Evolutionary conservation across 1,140 invertebrate species (phyloP).

Genomic region (Sesamia nonagrioides): DNA sequence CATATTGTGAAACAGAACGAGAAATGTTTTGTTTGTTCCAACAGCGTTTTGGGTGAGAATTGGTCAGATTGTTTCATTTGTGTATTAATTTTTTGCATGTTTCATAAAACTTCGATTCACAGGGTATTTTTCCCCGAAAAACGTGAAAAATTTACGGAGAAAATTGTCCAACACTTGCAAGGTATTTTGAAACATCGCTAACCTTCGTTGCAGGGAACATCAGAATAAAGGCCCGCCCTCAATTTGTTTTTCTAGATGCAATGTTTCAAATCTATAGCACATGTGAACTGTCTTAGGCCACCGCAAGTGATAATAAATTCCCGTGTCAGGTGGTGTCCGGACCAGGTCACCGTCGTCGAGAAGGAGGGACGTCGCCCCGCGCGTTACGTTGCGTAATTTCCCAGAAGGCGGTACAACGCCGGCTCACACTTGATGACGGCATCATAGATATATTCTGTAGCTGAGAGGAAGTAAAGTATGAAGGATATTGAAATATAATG

Average conservation of each 20-base stretch:
- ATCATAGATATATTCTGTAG: neutral
- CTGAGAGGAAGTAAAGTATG: neutral
- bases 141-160: too few species aligned
- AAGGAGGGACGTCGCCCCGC: neutral
- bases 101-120: too few species aligned
- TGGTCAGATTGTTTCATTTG: too few species aligned
- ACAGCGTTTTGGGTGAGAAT: too few species aligned
- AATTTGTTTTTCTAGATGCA: neutral
- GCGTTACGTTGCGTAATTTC: neutral
- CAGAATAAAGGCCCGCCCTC: neutral
- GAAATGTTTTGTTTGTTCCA: too few species aligned
- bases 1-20: too few species aligned
- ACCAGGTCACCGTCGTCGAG: neutral
- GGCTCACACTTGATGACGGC: neutral
- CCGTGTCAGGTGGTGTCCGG: neutral
- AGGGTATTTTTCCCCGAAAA: too few species aligned
- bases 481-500: slow-evolving; percentile 19
- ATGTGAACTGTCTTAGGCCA: neutral
- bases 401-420: neutral
- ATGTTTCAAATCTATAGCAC: neutral
- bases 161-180: too few species aligned
- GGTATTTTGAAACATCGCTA: too few species aligned
- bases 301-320: slow-evolving; percentile 4
- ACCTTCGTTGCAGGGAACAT: neutral
- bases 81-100: too few species aligned